phyloP scores from a whole-genome alignment of 2,888 invertebrate genomes.

The Caenorhabditis sp. region DNA sequence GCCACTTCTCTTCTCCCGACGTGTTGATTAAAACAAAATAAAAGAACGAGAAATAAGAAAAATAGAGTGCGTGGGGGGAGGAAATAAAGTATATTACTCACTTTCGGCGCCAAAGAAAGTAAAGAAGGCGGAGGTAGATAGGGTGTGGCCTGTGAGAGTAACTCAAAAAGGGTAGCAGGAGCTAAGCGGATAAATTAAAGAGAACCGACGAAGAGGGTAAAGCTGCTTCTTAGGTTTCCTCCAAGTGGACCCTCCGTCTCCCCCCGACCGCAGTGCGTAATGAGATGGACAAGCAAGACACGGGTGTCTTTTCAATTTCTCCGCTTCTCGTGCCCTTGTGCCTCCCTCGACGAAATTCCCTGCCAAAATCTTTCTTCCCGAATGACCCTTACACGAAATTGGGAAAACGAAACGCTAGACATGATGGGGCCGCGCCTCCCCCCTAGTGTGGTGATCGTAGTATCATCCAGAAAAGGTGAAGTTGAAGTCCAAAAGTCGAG shows the following conservation, averaged over 20 bases:
- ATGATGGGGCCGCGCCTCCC: slow-evolving; percentile 16
- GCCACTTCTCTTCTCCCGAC: slow-evolving; percentile 18
- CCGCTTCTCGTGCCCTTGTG: background rate
- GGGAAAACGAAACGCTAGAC: slow-evolving; percentile 28
- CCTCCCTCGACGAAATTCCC: slow-evolving; percentile 46
- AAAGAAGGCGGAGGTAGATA: slow-evolving; percentile 15
- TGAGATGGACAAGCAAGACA: slow-evolving; percentile 47
- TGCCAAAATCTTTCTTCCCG: slow-evolving; percentile 41
- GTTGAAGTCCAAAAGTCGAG: slow-evolving; percentile 26
- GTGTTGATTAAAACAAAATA: slow-evolving; percentile 58
- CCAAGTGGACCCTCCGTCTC: slow-evolving; percentile 36
- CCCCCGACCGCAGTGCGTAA: slow-evolving; percentile 47
- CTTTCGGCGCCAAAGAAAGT: background rate
- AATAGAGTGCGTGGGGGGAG: background rate
- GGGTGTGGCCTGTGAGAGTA: slow-evolving; percentile 47
- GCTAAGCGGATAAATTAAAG: slow-evolving; percentile 62
- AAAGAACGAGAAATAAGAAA: slow-evolving; percentile 16
- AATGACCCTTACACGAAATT: slow-evolving; percentile 32
- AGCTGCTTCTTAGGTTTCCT: slow-evolving; percentile 12
- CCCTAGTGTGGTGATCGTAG: slow-evolving; percentile 17
- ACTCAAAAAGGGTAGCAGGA: slow-evolving; percentile 45
- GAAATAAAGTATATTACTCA: slow-evolving; percentile 35
- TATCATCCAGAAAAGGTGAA: slow-evolving; percentile 20
- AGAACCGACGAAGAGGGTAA: slow-evolving; percentile 45
- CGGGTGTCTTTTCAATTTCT: slow-evolving; percentile 25